Evolutionary conservation across 2,113 vertebrate genomes (phyloP).

Genomic region (Ceratotherium simum): DNA sequence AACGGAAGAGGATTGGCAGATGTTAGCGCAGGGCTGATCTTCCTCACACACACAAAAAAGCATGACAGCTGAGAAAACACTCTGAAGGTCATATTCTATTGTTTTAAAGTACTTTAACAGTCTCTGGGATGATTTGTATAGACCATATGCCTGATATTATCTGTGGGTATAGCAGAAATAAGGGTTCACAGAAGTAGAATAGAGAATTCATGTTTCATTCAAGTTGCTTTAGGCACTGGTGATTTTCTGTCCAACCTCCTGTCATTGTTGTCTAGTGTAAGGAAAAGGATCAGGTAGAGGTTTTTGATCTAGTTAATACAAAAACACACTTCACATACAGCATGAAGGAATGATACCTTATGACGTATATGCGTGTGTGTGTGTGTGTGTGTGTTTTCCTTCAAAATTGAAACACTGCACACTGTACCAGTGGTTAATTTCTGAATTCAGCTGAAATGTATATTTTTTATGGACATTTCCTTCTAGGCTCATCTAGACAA

Average conservation of each 20-base stretch:
- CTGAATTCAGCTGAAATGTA: not conserved
- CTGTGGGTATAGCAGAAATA: not conserved
- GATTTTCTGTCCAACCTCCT: slow-evolving; percentile 60
- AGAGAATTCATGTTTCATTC: slow-evolving; percentile 41
- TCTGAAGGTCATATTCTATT: not conserved
- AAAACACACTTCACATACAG: slow-evolving; percentile 7
- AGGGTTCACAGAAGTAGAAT: slow-evolving; percentile 47
- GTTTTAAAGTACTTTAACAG: slow-evolving; percentile 45
- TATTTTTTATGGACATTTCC: not conserved
- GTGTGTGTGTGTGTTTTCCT: not conserved
- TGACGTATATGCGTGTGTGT: not conserved
- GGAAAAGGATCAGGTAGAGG: slow-evolving; percentile 36
- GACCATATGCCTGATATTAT: not conserved
- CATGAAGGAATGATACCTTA: slow-evolving; percentile 45
- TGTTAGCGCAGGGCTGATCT: too few relatives aligned
- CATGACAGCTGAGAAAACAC: not conserved
- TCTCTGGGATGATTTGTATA: slow-evolving; percentile 31
- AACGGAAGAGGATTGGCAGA: too few relatives aligned
- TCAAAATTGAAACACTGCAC: slow-evolving; percentile 50
- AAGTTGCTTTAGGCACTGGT: slow-evolving; percentile 28
- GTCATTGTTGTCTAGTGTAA: slow-evolving; percentile 29
- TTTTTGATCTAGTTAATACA: slow-evolving; percentile 46
- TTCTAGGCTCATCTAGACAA: not conserved
- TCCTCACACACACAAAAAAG: not conserved
- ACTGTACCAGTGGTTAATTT: not conserved